Conservation (phyloP, 2,797 vertebrate species). For the Alcedo quadribrachys region DNA sequence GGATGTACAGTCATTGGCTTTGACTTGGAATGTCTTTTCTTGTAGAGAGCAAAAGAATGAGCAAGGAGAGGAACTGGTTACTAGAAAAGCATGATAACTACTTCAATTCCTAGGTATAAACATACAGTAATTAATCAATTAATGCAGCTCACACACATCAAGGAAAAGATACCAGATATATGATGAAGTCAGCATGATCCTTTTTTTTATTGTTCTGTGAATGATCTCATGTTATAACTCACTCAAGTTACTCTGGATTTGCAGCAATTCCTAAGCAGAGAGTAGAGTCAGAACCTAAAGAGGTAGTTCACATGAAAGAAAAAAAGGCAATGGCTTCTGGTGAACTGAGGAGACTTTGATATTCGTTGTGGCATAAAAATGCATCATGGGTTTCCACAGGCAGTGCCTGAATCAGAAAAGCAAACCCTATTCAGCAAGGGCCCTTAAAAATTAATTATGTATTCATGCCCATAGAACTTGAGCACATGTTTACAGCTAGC, state of each 20-base stretch:
- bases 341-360: neutral
- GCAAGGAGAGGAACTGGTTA: slow-evolving; percentile 43
- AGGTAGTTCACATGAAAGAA: neutral
- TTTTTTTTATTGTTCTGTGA: neutral
- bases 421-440: neutral
- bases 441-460: slow-evolving; percentile 6
- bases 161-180: slow-evolving; percentile 32
- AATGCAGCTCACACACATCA: slow-evolving; percentile 43
- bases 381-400: neutral
- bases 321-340: neutral
- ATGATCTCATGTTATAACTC: slow-evolving; percentile 9
- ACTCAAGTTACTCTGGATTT: neutral
- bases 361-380: neutral
- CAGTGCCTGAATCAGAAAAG: neutral
- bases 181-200: slow-evolving; percentile 63
- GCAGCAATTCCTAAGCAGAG: neutral
- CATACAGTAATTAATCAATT: slow-evolving; percentile 73
- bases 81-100: slow-evolving; percentile 50
- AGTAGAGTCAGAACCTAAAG: neutral
- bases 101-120: slow-evolving; percentile 69
- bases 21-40: slow-evolving; percentile 70
- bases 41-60: slow-evolving; percentile 37
- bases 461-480: neutral
- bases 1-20: slow-evolving; percentile 65
- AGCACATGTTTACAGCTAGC: neutral